Conservation (phyloP, 2,888 invertebrate genomes). For the Anaspis maculata region DNA sequence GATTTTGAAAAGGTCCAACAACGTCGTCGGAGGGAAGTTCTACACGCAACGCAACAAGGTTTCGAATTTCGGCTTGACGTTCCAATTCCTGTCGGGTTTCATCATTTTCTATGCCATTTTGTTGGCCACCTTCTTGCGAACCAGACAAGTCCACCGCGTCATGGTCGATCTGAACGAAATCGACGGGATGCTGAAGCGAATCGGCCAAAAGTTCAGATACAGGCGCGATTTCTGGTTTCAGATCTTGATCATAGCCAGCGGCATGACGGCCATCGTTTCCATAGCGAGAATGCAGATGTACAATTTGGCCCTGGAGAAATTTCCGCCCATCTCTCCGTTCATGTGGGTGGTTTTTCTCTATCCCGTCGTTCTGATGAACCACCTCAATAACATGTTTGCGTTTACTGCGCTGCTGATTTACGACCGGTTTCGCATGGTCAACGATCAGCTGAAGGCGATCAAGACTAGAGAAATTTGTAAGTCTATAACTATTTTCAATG, state of each 20-base stretch:
- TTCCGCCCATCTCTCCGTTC: constrained; percentile 4
- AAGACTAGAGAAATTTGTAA: too few relatives aligned
- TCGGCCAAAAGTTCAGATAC: constrained; percentile 5
- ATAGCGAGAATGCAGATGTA: constrained; percentile 6
- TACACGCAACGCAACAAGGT: constrained; percentile 8
- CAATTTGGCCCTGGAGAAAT: constrained; percentile 8
- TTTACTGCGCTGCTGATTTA: constrained; percentile 8
- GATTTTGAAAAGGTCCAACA: constrained; percentile 4
- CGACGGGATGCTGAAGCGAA: constrained; percentile 6
- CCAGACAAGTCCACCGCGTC: constrained; percentile 3
- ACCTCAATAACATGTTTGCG: constrained; percentile 4
- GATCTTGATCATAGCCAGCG: constrained; percentile 4
- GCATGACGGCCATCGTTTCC: constrained; percentile 1
- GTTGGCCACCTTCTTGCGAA: constrained; percentile 3
- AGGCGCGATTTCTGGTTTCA: constrained; percentile 3
- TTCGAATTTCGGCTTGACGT: constrained; percentile 8
- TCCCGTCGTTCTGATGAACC: constrained; percentile 3
- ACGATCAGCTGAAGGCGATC: constrained; percentile 4
- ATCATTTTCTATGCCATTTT: constrained; percentile 6
- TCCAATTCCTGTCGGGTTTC: constrained; percentile 4
- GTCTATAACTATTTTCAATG: too few relatives aligned
- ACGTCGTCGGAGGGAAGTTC: constrained; percentile 6
- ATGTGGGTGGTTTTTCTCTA: constrained; percentile 8
- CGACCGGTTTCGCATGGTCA: constrained; percentile 6
- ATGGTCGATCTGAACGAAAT: constrained; percentile 5